phyloP scores from a whole-genome alignment of 1,140 invertebrate genomes.

The Drosophila watanabei region DNA sequence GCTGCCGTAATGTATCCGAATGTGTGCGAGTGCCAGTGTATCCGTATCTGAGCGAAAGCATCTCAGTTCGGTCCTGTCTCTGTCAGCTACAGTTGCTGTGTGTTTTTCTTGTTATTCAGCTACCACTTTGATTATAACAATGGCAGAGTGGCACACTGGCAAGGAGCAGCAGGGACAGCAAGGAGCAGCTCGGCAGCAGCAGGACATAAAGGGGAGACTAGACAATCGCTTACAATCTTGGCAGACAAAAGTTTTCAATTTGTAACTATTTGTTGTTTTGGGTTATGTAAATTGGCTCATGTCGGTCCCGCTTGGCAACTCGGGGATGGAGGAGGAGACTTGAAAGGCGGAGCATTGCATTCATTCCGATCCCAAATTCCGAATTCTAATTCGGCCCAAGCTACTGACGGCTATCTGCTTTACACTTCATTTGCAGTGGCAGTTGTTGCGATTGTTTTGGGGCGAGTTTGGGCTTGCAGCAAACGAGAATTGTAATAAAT shows the following conservation, averaged over 20 bases:
- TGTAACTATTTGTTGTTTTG: conserved; percentile 83
- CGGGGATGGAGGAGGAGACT: conserved; percentile 26
- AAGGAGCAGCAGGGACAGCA: conserved; percentile 1
- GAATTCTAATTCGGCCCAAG: conserved; percentile 30
- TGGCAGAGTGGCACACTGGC: conserved; percentile 43
- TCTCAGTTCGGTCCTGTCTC: conserved; percentile 15
- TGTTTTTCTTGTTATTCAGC: conserved; percentile 72
- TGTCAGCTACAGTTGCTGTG: conserved; percentile 69
- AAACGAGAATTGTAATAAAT: conserved; percentile 68
- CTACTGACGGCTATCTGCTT: conserved; percentile 53
- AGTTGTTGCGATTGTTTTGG: conserved; percentile 45
- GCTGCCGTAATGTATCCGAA: conserved; percentile 29
- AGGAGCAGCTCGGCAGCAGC: too few relatives aligned
- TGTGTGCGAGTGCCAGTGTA: conserved; percentile 6
- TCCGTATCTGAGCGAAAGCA: conserved; percentile 37
- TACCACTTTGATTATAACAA: conserved; percentile 82
- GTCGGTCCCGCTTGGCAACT: conserved; percentile 49
- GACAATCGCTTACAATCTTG: conserved; percentile 83
- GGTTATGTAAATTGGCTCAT: conserved; percentile 81
- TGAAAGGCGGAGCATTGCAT: conserved; percentile 51
- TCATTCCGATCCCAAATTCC: conserved; percentile 18
- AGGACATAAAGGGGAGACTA: conserved; percentile 15
- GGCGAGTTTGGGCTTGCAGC: conserved; percentile 25
- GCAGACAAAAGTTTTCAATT: conserved; percentile 81
- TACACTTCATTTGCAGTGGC: conserved; percentile 77